These are phyloP conservation scores for Mactromeris polynyma DNA, from an alignment of 2,888 invertebrate species.

Conservation along the genomic window DNA sequence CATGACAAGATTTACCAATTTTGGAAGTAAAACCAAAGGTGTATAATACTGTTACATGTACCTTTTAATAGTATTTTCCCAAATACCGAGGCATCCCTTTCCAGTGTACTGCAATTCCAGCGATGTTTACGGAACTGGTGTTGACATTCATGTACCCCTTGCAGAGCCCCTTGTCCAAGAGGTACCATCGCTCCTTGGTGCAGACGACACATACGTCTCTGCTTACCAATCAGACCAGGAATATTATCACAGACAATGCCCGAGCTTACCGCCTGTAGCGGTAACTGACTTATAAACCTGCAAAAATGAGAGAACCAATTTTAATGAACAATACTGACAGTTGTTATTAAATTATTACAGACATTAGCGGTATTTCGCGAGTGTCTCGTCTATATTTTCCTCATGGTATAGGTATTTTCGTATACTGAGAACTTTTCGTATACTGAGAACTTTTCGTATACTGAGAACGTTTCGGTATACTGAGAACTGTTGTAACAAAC, in stretches of 20 bases:
- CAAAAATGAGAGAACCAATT: too few relatives aligned
- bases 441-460: too few relatives aligned
- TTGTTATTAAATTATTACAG: too few relatives aligned
- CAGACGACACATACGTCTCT: constrained; percentile 86
- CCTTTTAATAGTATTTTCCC: constrained; percentile 87
- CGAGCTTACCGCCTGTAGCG: constrained; percentile 84
- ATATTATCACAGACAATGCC: constrained; percentile 87
- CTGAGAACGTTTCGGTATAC: too few relatives aligned
- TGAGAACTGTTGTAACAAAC: too few relatives aligned
- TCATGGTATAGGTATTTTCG: too few relatives aligned
- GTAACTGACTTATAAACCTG: constrained; percentile 87
- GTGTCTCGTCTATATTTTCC: too few relatives aligned
- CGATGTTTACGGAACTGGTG: constrained; percentile 86
- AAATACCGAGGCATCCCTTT: constrained; percentile 87
- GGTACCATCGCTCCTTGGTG: constrained; percentile 87
- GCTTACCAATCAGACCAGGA: constrained; percentile 86
- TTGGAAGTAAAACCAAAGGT: too few relatives aligned
- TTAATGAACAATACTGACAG: too few relatives aligned
- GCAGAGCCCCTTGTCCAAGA: constrained; percentile 85
- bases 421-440: too few relatives aligned
- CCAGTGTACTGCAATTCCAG: constrained; percentile 86
- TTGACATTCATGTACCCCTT: constrained; percentile 87
- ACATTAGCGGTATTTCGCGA: too few relatives aligned
- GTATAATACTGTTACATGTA: constrained; percentile 65
- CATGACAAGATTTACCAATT: too few relatives aligned